These are phyloP conservation scores for Gymnocephalus cernua DNA, from an alignment of 2,113 vertebrate species.

Conservation along the genomic window DNA sequence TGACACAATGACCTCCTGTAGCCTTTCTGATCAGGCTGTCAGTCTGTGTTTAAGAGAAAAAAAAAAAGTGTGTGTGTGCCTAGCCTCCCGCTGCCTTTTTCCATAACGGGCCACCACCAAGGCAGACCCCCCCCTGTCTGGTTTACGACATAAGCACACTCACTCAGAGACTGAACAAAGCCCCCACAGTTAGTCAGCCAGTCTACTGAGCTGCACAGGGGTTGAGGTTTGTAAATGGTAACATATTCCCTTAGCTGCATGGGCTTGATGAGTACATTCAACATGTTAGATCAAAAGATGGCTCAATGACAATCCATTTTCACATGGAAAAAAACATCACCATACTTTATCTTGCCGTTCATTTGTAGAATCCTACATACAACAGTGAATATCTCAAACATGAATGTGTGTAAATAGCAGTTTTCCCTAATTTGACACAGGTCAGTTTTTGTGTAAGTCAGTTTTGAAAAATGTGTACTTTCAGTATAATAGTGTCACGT, in stretches of 20 bases:
- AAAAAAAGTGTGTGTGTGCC: constrained; percentile 42
- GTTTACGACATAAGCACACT: constrained; percentile 63
- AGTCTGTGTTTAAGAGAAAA: constrained; percentile 24
- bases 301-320: constrained; percentile 30
- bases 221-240: constrained; percentile 61
- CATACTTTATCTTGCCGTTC: neutral
- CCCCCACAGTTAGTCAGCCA: constrained; percentile 64
- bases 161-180: constrained; percentile 71
- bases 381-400: neutral
- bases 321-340: constrained; percentile 29
- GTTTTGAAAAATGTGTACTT: neutral
- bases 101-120: constrained; percentile 72
- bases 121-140: constrained; percentile 53
- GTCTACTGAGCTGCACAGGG: constrained; percentile 47
- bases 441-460: neutral
- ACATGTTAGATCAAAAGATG: constrained; percentile 49
- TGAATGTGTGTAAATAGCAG: neutral
- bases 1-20: constrained; percentile 79
- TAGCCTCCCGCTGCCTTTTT: constrained; percentile 72
- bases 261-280: constrained; percentile 58
- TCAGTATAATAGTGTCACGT: neutral
- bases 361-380: neutral
- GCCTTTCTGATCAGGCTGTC: constrained; percentile 51
- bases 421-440: neutral
- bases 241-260: constrained; percentile 61